These are phyloP conservation scores for Poecilia wingei DNA, from an alignment of 2,797 vertebrate species.

Conservation along the genomic window DNA sequence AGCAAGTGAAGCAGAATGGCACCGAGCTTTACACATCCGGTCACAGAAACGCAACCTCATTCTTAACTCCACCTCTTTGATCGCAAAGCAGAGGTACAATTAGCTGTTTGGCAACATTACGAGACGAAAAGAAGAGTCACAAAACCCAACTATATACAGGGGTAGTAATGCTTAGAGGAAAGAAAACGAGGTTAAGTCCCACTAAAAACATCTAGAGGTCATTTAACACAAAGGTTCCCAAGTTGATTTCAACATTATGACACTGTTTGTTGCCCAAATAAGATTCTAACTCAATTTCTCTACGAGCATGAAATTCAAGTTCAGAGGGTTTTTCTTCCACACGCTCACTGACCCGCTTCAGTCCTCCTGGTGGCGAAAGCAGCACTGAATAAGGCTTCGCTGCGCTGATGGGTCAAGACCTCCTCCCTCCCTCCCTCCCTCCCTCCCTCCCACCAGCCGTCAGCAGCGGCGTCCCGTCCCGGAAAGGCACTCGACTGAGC, in stretches of 20 bases:
- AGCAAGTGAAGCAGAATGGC: slow-evolving; percentile 23
- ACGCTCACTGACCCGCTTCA: slow-evolving; percentile 43
- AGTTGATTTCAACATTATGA: slow-evolving; percentile 13
- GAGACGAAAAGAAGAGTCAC: slow-evolving; percentile 9
- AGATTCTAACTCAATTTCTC: slow-evolving; percentile 26
- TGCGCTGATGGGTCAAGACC: slow-evolving; percentile 43
- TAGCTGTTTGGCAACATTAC: slow-evolving; percentile 39
- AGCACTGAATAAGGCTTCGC: slow-evolving; percentile 56
- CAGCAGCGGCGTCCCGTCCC: slow-evolving; percentile 49
- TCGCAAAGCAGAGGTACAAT: slow-evolving; percentile 31
- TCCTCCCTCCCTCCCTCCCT: background rate
- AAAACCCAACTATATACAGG: slow-evolving; percentile 38
- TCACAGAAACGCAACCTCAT: background rate
- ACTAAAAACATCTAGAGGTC: slow-evolving; percentile 23
- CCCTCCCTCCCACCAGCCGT: background rate
- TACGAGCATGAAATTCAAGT: slow-evolving; percentile 49
- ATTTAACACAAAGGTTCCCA: slow-evolving; percentile 23
- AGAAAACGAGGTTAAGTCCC: background rate
- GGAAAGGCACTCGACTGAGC: slow-evolving; percentile 70
- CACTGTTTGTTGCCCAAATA: slow-evolving; percentile 11
- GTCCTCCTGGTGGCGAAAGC: slow-evolving; percentile 37
- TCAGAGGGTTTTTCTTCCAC: slow-evolving; percentile 24
- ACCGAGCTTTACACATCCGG: slow-evolving; percentile 16
- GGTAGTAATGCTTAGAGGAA: slow-evolving; percentile 6
- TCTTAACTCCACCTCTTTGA: background rate